Conservation (phyloP, 2,888 invertebrate genomes). For the Caenorhabditis doughertyi region DNA sequence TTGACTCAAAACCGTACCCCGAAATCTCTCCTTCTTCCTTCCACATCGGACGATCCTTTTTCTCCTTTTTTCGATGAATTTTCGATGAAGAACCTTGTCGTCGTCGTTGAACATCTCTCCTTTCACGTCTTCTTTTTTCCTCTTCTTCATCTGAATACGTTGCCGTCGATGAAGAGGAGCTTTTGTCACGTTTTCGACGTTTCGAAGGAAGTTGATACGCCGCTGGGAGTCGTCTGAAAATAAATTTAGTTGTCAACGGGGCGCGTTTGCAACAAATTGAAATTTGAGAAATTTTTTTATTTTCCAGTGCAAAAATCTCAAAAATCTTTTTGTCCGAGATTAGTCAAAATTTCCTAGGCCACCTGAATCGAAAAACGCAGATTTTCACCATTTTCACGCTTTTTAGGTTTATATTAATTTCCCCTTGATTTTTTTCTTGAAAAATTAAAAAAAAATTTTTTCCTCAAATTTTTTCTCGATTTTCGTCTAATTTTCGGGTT, state of each 20-base stretch:
- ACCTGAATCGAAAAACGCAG: background rate
- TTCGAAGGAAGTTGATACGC: constrained; percentile 15
- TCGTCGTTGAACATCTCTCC: background rate
- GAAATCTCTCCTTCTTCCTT: constrained; percentile 52
- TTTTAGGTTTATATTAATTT: too few species aligned
- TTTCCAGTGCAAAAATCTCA: too few species aligned
- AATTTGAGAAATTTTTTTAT: background rate
- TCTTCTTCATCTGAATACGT: constrained; percentile 1
- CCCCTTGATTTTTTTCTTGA: too few species aligned
- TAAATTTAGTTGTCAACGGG: too few species aligned
- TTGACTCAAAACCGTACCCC: constrained; percentile 11
- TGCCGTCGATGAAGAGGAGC: background rate
- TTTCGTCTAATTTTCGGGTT: background rate
- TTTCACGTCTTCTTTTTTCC: constrained; percentile 1
- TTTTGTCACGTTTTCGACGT: constrained; percentile 4
- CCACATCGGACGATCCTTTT: constrained; percentile 59
- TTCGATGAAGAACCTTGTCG: too few species aligned
- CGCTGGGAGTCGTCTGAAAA: constrained; percentile 21
- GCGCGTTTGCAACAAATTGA: too few species aligned
- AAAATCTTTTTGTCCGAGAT: too few species aligned
- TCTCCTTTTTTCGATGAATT: constrained; percentile 18
- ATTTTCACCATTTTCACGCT: too few species aligned
- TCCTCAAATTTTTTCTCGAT: background rate
- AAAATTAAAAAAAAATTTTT: background rate
- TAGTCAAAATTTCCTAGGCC: too few species aligned